A percentile compares a stretch with the other conserved stretches of the same genome.
Conservation (phyloP, 2,888 invertebrate species). For the Drosophila percnosoma region DNA sequence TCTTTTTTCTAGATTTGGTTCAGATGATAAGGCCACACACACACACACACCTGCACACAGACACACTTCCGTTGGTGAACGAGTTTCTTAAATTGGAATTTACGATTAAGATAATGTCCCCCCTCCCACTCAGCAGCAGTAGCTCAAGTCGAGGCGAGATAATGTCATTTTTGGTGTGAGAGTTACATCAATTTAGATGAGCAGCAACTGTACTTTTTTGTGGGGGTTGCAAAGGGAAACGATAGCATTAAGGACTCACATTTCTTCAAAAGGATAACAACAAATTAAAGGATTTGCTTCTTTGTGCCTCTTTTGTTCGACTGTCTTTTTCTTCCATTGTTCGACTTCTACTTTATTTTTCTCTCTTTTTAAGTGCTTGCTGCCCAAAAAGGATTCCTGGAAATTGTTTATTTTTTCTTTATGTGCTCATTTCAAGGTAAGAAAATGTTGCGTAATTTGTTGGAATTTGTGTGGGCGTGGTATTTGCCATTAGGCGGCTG, state of each 20-base stretch:
- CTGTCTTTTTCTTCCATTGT: constrained; percentile 38
- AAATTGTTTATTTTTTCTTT: constrained; percentile 57
- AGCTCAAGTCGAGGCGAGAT: constrained; percentile 42
- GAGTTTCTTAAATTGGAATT: constrained; percentile 59
- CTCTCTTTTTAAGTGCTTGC: constrained; percentile 21
- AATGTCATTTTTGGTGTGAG: constrained; percentile 59
- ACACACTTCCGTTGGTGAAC: constrained; percentile 24
- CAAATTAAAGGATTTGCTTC: constrained; percentile 70
- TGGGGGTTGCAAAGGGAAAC: constrained; percentile 8
- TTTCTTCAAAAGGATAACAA: constrained; percentile 67
- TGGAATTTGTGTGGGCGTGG: constrained; percentile 46
- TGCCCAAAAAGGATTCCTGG: constrained; percentile 52
- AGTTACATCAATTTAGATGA: constrained; percentile 55
- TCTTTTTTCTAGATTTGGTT: constrained; percentile 38
- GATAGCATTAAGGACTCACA: constrained; percentile 56
- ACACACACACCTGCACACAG: constrained; percentile 49
- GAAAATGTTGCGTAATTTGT: constrained; percentile 58
- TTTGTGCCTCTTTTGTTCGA: constrained; percentile 50
- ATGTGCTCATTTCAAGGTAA: constrained; percentile 30
- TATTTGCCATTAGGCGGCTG: constrained; percentile 25
- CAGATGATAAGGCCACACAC: constrained; percentile 46
- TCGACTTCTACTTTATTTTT: constrained; percentile 27
- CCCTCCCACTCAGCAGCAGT: constrained; percentile 33
- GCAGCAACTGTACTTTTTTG: constrained; percentile 36
- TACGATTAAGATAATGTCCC: constrained; percentile 46